Conservation (phyloP, 2,113 vertebrate species). For the Mobula hypostoma region DNA sequence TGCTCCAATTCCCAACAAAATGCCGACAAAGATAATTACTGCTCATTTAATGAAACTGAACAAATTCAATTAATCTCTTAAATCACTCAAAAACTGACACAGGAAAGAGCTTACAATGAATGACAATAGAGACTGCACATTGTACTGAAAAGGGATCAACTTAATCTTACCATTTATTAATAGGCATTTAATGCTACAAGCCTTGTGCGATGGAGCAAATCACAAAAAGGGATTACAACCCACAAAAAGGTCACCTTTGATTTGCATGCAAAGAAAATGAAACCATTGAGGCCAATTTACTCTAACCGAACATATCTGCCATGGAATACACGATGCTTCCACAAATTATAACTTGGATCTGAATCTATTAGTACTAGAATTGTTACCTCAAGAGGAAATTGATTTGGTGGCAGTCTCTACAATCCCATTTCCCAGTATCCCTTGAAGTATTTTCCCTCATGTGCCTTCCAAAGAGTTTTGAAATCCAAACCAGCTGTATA, state of each 20-base stretch:
- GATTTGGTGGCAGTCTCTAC: too few relatives aligned
- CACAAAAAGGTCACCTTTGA: constrained; percentile 9
- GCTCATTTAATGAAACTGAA: constrained; percentile 3
- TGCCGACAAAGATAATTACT: constrained; percentile 9
- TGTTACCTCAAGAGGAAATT: too few relatives aligned
- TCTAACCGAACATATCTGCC: not conserved
- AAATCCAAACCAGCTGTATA: too few relatives aligned
- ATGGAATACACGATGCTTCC: not conserved
- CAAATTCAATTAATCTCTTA: not conserved
- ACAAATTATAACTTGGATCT: not conserved
- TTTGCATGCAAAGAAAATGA: not conserved
- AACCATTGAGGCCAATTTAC: not conserved
- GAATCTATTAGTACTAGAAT: not conserved
- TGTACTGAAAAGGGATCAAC: not conserved
- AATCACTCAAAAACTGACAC: not conserved
- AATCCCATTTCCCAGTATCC: too few relatives aligned
- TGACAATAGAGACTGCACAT: not conserved
- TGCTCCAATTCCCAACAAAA: not conserved
- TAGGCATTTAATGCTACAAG: constrained; percentile 1
- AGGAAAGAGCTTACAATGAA: not conserved
- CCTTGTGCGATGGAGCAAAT: not conserved
- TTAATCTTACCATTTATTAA: constrained; percentile 25
- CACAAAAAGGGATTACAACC: not conserved
- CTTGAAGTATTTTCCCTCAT: too few relatives aligned
- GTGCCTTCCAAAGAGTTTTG: too few relatives aligned